Base-by-base conservation (phyloP, 1,140 invertebrate species). In the Formica exsecta region DNA sequence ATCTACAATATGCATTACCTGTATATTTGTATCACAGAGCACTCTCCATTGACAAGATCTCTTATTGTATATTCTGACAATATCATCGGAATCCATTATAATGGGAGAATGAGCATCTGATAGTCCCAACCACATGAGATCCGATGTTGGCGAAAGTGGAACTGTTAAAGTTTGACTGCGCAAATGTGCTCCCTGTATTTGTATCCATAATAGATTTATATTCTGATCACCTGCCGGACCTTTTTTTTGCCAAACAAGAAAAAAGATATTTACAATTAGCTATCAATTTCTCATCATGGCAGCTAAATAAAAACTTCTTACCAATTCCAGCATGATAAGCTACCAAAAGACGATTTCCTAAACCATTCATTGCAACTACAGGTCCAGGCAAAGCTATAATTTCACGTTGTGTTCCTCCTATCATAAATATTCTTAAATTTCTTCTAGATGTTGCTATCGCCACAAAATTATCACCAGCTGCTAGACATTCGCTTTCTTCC, bases 401-500 rank as follows among this genome's bases (percentile, higher is more conserved):
- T 94, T 98, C 97, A 93, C 97, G 96, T 95, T 99, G 99, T 0
- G 97, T 97, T 22, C 99, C 99, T 93, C 97, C 97, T 8, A 98
- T 95, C 8, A 97, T 97, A 93, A 97, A 99, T n/a, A 99, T 93
- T 48, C 98, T 95, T 16, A 99, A 93, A 86, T 97, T 96, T 81
- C 97, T 95, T 44, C 95, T 95, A 87, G 96, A 96, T 0, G 98
- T 99, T 6, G 97, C 98, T 59, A 97, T 97, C 38, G 97, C 98
- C 19, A 99, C 95, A 92, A 98, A 96, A 65, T 96, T 96, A 36
- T 96, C 95, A 8, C 97, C 98, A 54, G 97, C 96, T 7, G 96
- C 96, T 25, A 99, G 91, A n/a, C 97, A 97, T 79, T 96, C 86
- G 0, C 97, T 96, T 90, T 98, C 97, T 95, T 99, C 98, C 16